Percentiles rank a stretch among this genome's conserved stretches.
Evolutionary conservation across 2,797 vertebrate genomes (phyloP).

Genomic region (Amazonetta brasiliensis): DNA sequence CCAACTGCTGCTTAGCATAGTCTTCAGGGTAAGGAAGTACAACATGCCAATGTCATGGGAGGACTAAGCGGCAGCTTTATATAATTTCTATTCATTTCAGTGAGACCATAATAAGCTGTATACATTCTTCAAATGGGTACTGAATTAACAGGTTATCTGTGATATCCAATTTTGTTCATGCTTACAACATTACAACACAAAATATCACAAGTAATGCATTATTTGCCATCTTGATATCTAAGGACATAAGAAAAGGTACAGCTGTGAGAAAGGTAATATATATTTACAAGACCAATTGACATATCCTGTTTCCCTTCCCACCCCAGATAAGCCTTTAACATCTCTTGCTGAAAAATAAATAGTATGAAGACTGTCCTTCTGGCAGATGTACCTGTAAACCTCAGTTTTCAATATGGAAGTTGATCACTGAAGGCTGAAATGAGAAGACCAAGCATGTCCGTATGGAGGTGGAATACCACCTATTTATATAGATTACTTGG

Average conservation of each 20-base stretch:
- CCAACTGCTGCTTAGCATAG: background rate
- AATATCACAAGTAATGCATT: background rate
- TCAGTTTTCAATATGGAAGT: too few relatives aligned
- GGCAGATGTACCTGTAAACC: background rate
- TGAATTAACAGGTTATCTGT: background rate
- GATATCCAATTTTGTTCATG: background rate
- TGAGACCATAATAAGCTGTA: background rate
- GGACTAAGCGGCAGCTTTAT: background rate
- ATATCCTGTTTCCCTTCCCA: background rate
- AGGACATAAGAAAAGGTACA: background rate
- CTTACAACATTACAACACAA: background rate
- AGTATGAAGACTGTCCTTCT: background rate
- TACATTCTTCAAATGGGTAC: background rate
- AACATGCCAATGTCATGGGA: background rate
- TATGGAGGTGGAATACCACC: too few relatives aligned
- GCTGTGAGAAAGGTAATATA: background rate
- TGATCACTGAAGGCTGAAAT: too few relatives aligned
- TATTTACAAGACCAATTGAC: background rate
- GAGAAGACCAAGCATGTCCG: background rate
- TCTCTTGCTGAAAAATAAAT: background rate
- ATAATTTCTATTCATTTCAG: background rate
- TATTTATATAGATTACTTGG: too few relatives aligned
- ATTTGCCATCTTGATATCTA: background rate
- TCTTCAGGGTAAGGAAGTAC: background rate
- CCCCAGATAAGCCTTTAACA: background rate